Evolutionary conservation across 1,140 invertebrate genomes (phyloP), one percentile per base, ranked within the genome.

Genomic region (Sogatella furcifera): DNA sequence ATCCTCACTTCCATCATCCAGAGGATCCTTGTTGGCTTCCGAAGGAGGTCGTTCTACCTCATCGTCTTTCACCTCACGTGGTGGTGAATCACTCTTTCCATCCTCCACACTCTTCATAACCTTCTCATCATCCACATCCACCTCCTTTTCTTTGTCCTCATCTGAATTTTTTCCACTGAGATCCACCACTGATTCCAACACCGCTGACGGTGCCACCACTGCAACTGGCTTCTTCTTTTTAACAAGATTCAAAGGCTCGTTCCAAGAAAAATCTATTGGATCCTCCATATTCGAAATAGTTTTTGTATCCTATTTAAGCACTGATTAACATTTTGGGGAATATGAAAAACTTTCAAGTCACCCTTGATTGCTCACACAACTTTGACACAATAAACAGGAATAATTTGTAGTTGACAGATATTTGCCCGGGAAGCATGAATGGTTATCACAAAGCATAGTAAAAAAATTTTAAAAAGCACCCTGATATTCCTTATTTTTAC

Each of bases 151-250:
- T 15, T 68, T 60, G 15, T 64, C 58, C 53, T 65, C 54, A 13
- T 58, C n/a, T n/a, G n/a, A n/a, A n/a, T n/a, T n/a, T n/a, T n/a
- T n/a, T n/a, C n/a, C n/a, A n/a, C n/a, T n/a, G n/a, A n/a, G n/a
- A n/a, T n/a, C 54, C 28, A 43, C 53, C 60, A 60, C 67, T 34
- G 67, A 64, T 55, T 66, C 67, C 15, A 65, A 54, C 2, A 67
- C 64, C 6, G 71, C 63, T 0, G 72, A 72, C n/a, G 74, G 74
- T 8, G 73, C 71, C 10, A 76, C 74, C 17, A 74, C 72, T 22
- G 75, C 77, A 42, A 77, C 71, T 2, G 75, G 77, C 69, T 73
- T 75, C 62, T 74, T 77, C 63, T 74, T 76, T 63, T 69, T 71
- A 15, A 69, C 67, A 49, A 71, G 68, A 70, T 76, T 76, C 68